Evolutionary conservation across 2,888 invertebrate genomes (phyloP), one percentile per base, ranked within the genome.

Genomic region (Bugulina stolonifera): DNA sequence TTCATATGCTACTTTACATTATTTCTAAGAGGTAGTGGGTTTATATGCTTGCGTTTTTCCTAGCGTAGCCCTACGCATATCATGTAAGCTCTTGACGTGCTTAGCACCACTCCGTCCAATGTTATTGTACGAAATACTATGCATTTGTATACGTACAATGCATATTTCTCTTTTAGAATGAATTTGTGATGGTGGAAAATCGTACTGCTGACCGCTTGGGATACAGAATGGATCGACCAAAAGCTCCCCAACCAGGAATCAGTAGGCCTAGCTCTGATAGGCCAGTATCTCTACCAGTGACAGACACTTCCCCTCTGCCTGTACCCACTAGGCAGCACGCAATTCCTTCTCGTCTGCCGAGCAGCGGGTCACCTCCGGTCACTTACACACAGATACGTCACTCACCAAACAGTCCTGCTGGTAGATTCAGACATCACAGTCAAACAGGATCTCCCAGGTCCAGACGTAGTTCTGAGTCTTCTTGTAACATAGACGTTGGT

Each of bases 361-460:
- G 43, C 43, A 25, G 32, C 29, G 27, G 27, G 29, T 32, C 27
- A 27, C 32, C 64, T 18, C 43, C 43, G 18, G 43, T 43, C 18
- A 43, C 43, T 10, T 10, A 43, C 43, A 43, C 18, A 5, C 5
- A 5, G 18, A 18, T 18, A 5, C 43, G 43, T 43, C 43, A 43
- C 43, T 64, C 64, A 3, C 55, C 34, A 3, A 35, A 25, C 23
- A 71, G 71, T 25, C 34, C 72, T 23, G 32, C 43, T 14, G 43
- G 43, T 18, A 75, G 75, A 27, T 80, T 81, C n/a, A 78, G 77
- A 71, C 75, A 76, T 54, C 73, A 76, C 58, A 78, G 79, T 71
- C 76, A 78, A 58, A 77, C 78, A 72, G 78, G 78, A 5, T 80
- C 81, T 1, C 81, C 81, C 22, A 76, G 80, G 52, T 80, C 80